These are phyloP conservation scores for Odobenus rosmarus DNA, from an alignment of 2,113 vertebrate genomes.

Conservation along the genomic window DNA sequence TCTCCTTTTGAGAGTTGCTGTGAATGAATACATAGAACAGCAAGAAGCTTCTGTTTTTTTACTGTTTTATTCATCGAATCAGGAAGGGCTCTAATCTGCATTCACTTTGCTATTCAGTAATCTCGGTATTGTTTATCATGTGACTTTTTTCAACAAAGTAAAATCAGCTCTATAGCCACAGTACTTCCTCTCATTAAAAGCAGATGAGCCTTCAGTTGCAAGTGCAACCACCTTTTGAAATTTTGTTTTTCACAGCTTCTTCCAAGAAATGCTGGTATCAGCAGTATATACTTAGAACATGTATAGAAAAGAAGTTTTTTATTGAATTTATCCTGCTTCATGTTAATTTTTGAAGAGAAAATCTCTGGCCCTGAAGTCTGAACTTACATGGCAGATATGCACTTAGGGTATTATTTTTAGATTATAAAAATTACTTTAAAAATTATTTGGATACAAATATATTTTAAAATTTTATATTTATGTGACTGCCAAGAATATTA, in stretches of 20 bases:
- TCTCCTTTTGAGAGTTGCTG: slow-evolving; percentile 36
- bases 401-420: slow-evolving; percentile 13
- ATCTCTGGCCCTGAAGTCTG: not conserved
- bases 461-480: slow-evolving; percentile 6
- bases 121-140: slow-evolving; percentile 39
- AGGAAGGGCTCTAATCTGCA: slow-evolving; percentile 10
- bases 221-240: not conserved
- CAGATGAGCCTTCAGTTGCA: slow-evolving; percentile 7
- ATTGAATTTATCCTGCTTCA: slow-evolving; percentile 29
- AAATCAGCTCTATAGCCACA: not conserved
- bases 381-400: not conserved
- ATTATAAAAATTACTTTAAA: not conserved
- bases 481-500: not conserved
- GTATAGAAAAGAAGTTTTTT: slow-evolving; percentile 5
- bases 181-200: slow-evolving; percentile 38
- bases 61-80: slow-evolving; percentile 41
- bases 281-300: slow-evolving; percentile 10
- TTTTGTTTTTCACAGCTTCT: slow-evolving; percentile 33
- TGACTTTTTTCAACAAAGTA: slow-evolving; percentile 34
- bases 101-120: slow-evolving; percentile 47
- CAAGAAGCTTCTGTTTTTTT: slow-evolving; percentile 23
- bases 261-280: slow-evolving; percentile 24
- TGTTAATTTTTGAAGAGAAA: slow-evolving; percentile 36
- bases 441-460: not conserved
- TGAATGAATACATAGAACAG: slow-evolving; percentile 26